Percentiles rank a stretch among this genome's conserved stretches.
These are phyloP conservation scores for Antitype chi DNA, from an alignment of 2,888 invertebrate genomes.

Conservation along the genomic window DNA sequence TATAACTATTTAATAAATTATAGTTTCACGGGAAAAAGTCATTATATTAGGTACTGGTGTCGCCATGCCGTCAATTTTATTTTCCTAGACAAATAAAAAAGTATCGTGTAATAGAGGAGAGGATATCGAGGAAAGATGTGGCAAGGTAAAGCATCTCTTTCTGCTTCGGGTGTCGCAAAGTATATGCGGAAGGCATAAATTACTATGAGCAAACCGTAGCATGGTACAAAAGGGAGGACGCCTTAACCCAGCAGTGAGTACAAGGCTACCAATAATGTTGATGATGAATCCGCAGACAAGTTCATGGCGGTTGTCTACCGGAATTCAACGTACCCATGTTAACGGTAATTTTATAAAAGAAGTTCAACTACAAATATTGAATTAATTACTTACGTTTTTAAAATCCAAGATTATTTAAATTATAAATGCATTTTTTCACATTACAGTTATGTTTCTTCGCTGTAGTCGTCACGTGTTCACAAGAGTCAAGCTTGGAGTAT, in stretches of 20 bases:
- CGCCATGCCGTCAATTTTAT: neutral
- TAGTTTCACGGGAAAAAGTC: neutral
- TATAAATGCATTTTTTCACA: neutral
- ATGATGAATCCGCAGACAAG: neutral
- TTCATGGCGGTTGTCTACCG: neutral
- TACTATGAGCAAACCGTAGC: neutral
- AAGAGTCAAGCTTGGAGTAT: neutral
- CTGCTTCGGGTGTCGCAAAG: neutral
- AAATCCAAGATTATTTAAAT: neutral
- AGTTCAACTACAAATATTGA: neutral
- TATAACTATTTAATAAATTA: neutral
- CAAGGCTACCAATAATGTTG: neutral
- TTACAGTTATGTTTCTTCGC: conserved; percentile 21
- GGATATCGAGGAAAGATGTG: neutral
- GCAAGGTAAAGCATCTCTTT: too few species aligned
- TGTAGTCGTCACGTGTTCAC: neutral
- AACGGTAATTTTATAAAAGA: neutral
- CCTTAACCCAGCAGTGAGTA: too few species aligned
- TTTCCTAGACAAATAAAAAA: neutral
- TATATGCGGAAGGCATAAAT: neutral
- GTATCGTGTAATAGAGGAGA: neutral
- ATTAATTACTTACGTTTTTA: neutral
- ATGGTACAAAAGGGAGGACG: neutral
- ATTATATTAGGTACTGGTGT: neutral
- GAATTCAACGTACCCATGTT: too few species aligned